Base-by-base conservation (phyloP, 2,888 invertebrate species). In the Sinotaia quadrata region DNA sequence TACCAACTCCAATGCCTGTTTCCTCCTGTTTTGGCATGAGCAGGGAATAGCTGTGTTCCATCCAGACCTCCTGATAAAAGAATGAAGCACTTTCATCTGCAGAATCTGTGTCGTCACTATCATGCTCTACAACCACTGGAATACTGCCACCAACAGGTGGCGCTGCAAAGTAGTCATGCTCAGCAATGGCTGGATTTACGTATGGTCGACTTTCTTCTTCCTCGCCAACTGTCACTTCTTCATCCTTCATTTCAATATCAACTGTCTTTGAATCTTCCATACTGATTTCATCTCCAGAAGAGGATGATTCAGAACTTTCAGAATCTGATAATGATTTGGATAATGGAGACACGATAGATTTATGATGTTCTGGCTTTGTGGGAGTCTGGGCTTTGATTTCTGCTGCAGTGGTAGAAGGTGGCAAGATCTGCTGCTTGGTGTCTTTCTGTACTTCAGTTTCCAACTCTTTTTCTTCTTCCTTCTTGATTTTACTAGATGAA, bases 141-240 rank as follows among this genome's bases (percentile, higher is more conserved):
- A 51, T 51, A 10, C 7, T 24, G 8, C 51, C 51, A 49, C 41
- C 54, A 5, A 69, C 37, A 8, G 76, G 76, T 1, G 81, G 81
- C 51, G 77, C 74, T 3, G 81, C 81, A 70, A 83, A 85, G 73
- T 87, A 87, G 61, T 85, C 85, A 77, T 87, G 87, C 68, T 87
- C 87, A 0, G 82, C 80, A 27, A 83, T 79, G 58, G 74, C 75
- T 29, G 71, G 74, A 33, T 72, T 75, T 12, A 73, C 41, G 24
- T 74, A 69, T 27, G 71, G 70, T 18, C 67, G 67, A n/a, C 58
- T 54, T 7, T 73, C 69, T 56, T 62, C 66, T 24, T 67, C 73
- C 18, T 68, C 72, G n/a, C 75, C 73, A 44, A 72, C 76, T 12
- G 66, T 65, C 49, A 73, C 73, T 15, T 67, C 71, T 24, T 76